Evolutionary conservation across 2,888 invertebrate genomes (phyloP), one percentile per base, ranked within the genome.

Genomic region (Brenthis hecate): DNA sequence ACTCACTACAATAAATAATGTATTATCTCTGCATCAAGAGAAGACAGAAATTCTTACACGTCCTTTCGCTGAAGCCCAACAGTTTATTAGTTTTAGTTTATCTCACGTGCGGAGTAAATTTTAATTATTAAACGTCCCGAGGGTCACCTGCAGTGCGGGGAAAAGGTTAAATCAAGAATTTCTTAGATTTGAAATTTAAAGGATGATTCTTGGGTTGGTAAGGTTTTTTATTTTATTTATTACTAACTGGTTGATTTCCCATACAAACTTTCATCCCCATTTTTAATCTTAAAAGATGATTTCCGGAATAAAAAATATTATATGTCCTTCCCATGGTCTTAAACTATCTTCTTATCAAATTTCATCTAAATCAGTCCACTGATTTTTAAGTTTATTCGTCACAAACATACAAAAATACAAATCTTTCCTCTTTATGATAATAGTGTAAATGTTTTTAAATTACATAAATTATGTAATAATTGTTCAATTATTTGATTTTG

Each of bases 31-130:
- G 84, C 85, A 88, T 86, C 85, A 80, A 77, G 81, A 83, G 84
- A 83, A 82, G 85, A 86, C 85, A 88, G 85, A 86, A 89, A 91
- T 92, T 90, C 91, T 87, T 89, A 84, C 92, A 87, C 91, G 92
- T 91, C 81, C 80, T 72, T 85, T 86, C 84, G 84, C 86, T 85
- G 86, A 88, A 88, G 77, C 77, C 82, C 80, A 80, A 84, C 78
- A 80, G 82, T 85, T 84, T 84, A 73, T 85, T 83, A 78, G 77
- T 81, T 80, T 79, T 80, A 78, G 81, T 76, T 75, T 76, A 75
- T 75, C 76, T 75, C 75, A 75, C 75, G 75, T 76, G 74, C 68
- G 63, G 54, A 64, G 68, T 74, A 73, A 75, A 74, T 74, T 74
- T 77, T 76, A 76, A 76, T 76, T 75, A 76, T 75, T 73, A 71